These are phyloP conservation scores for Tethya wilhelma DNA, from an alignment of 37 sponge, comb jelly and placozoan species.

Conservation along the genomic window DNA sequence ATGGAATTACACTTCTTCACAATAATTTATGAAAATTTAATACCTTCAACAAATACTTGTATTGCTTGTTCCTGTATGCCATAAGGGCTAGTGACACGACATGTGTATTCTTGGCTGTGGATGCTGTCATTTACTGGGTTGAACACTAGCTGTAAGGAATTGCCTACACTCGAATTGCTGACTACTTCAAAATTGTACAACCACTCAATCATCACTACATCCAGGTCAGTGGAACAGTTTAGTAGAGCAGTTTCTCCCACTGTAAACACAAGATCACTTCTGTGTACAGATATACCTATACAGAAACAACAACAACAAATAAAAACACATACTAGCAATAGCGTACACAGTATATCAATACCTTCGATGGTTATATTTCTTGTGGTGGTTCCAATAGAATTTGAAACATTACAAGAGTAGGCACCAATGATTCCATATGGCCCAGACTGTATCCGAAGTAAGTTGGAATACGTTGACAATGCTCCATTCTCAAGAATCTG, in stretches of 20 bases:
- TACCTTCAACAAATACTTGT: constrained; percentile 1
- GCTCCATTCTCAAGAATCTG: constrained; percentile 6
- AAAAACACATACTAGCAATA: neutral
- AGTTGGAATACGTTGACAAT: neutral
- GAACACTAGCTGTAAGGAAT: constrained; percentile 1
- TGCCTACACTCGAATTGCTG: neutral
- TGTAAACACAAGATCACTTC: neutral
- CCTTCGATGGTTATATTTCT: constrained; percentile 4
- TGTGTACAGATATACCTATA: neutral
- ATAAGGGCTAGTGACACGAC: constrained; percentile 3
- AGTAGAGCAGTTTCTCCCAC: constrained; percentile 1
- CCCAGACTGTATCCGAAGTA: neutral
- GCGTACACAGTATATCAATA: neutral
- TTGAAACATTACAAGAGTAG: neutral
- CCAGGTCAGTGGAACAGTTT: constrained; percentile 7
- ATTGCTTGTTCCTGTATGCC: constrained; percentile 13
- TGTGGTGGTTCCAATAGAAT: neutral
- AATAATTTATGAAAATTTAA: neutral
- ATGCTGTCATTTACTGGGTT: constrained; percentile 36
- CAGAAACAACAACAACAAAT: neutral
- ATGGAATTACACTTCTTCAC: neutral
- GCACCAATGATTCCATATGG: neutral
- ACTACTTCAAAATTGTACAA: constrained; percentile 14
- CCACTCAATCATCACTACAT: neutral
- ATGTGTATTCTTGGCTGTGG: constrained; percentile 16